Conservation (phyloP, 2,888 invertebrate genomes). For the Lacanobia wlatinum region DNA sequence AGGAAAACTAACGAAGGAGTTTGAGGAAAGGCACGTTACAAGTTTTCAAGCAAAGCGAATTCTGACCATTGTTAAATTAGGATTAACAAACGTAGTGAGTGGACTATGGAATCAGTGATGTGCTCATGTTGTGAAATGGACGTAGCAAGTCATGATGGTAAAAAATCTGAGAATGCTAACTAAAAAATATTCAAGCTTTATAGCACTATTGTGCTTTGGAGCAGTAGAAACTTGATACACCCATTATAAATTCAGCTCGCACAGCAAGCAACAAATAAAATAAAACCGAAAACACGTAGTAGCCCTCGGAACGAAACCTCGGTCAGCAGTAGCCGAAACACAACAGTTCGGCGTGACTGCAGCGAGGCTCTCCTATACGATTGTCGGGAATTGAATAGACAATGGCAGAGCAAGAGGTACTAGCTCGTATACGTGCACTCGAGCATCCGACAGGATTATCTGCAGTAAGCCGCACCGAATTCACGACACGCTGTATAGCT, state of each 20-base stretch:
- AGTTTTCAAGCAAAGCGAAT: too few relatives aligned
- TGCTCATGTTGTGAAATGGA: too few relatives aligned
- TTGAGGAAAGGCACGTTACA: too few relatives aligned
- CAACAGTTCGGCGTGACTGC: constrained; percentile 22
- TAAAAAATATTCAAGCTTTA: too few relatives aligned
- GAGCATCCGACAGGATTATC: constrained; percentile 41
- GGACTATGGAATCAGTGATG: too few relatives aligned
- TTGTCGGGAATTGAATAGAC: constrained; percentile 45
- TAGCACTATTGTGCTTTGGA: too few relatives aligned
- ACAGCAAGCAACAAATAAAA: background rate
- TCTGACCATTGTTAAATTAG: too few relatives aligned
- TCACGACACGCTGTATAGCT: constrained; percentile 20
- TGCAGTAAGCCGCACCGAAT: constrained; percentile 42
- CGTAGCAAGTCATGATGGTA: too few relatives aligned
- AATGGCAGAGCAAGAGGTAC: constrained; percentile 14
- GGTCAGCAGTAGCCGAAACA: constrained; percentile 17
- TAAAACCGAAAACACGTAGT: background rate
- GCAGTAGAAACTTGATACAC: background rate
- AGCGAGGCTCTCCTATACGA: background rate
- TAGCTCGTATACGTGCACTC: constrained; percentile 4
- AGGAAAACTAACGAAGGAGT: too few relatives aligned
- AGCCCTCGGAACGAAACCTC: background rate
- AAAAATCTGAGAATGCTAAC: too few relatives aligned
- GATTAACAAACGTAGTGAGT: too few relatives aligned
- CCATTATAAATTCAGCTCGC: background rate